Evolutionary conservation across 2,888 invertebrate species (phyloP), one percentile per base, ranked within the genome.

Genomic region (Nomada fabriciana): DNA sequence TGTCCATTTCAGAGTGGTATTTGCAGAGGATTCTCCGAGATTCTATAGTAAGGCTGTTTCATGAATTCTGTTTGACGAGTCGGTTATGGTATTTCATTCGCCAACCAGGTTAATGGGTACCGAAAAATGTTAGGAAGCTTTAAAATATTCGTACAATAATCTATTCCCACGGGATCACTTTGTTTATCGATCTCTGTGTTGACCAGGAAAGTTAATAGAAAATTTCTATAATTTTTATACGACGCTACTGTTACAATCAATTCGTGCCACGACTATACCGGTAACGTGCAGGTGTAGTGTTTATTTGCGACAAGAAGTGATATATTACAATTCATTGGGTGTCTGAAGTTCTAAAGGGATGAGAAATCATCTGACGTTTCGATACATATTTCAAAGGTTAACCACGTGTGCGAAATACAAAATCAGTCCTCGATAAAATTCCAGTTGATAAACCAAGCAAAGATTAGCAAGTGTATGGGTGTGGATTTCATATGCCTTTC

Each of bases 401-500:
- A 5, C 11, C 43, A 20, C 43, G 11, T 3, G 43, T 20, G 29
- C n/a, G 20, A 29, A 23, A 47, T 57, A n/a, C 67, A n/a, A 23
- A 18, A 67, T 74, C 73, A 20, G 3, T 29, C 18, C 13, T 47
- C 50, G 57, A 55, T 47, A 23, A 23, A 73, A 47, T 47, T 29
- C 42, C 1, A 7, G 15, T 36, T 18, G 55, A 73, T 74, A 59
- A 74, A 36, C 29, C 67, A 65, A 43, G 60, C 55, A 13, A 76
- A 25, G n/a, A 63, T 57, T 7, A 7, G 18, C 18, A n/a, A 20
- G 29, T 53, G 42, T 7, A 20, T 42, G 57, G 29, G 65, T 43
- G 55, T 15, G 15, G 43, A 36, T 59, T n/a, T n/a, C n/a, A n/a
- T n/a, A n/a, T n/a, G n/a, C 36, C 76, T 36, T 23, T 9, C 57